These are phyloP conservation scores for Larimichthys polyactis DNA, from an alignment of 2,113 vertebrate species.

Conservation along the genomic window DNA sequence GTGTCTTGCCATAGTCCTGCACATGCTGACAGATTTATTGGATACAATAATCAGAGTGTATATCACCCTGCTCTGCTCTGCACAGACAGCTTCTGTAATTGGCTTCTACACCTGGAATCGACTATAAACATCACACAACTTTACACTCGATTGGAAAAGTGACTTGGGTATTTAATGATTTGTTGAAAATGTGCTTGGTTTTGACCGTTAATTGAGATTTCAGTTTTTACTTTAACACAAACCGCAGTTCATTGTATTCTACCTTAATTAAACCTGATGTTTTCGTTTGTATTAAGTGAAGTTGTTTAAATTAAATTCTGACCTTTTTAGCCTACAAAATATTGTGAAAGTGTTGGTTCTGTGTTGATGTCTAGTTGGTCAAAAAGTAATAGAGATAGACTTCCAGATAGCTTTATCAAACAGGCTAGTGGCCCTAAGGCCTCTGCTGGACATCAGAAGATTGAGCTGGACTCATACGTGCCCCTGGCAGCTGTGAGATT, in stretches of 20 bases:
- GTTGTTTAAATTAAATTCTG: not conserved
- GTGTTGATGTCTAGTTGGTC: not conserved
- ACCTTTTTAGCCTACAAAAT: not conserved
- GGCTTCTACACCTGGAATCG: conserved; percentile 59
- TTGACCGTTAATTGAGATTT: not conserved
- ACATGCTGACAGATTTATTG: conserved; percentile 76
- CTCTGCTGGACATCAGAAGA: conserved; percentile 44
- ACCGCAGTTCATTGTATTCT: not conserved
- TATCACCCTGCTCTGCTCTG: conserved; percentile 62
- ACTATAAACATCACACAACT: conserved; percentile 44
- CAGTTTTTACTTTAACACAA: not conserved
- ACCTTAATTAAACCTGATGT: not conserved
- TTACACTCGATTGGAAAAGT: conserved; percentile 24
- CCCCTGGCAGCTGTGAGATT: conserved; percentile 46
- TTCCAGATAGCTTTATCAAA: conserved; percentile 42
- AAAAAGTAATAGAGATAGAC: not conserved
- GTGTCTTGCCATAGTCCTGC: conserved; percentile 41
- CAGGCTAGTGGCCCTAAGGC: conserved; percentile 8
- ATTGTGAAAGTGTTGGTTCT: not conserved
- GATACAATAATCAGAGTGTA: conserved; percentile 70
- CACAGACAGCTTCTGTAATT: conserved; percentile 67
- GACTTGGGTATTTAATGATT: conserved; percentile 30
- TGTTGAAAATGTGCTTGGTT: not conserved
- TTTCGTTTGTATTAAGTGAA: not conserved
- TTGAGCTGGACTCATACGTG: conserved; percentile 30